phyloP scores from a whole-genome alignment of 2,888 invertebrate genomes.

The Amphipyra berbera region DNA sequence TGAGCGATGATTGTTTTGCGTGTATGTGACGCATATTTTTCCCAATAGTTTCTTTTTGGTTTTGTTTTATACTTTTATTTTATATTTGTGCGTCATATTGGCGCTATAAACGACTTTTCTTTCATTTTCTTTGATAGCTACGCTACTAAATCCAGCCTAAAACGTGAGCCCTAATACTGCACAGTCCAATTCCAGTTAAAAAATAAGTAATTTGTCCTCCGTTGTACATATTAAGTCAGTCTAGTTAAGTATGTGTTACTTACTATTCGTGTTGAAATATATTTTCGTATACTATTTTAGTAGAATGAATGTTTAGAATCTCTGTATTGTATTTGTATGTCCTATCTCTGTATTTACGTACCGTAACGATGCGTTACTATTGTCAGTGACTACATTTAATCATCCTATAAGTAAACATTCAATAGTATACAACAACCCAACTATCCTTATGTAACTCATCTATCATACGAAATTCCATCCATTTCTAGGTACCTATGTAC shows the following conservation, averaged over 20 bases:
- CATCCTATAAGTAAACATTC: not conserved
- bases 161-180: not conserved
- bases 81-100: too few relatives aligned
- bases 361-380: conserved; percentile 27
- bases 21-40: too few relatives aligned
- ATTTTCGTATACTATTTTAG: conserved; percentile 54
- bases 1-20: too few relatives aligned
- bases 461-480: conserved; percentile 59
- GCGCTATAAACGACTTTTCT: too few relatives aligned
- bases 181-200: conserved; percentile 5
- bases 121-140: too few relatives aligned
- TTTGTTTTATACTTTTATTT: too few relatives aligned
- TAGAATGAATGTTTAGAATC: conserved; percentile 52
- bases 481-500: conserved; percentile 27
- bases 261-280: conserved; percentile 30
- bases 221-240: conserved; percentile 25
- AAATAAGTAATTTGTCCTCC: conserved; percentile 19
- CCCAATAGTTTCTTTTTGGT: too few relatives aligned
- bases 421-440: not conserved
- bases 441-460: conserved; percentile 26
- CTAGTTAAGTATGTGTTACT: conserved; percentile 28
- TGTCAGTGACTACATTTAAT: conserved; percentile 31
- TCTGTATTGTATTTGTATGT: conserved; percentile 40
- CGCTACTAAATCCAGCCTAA: too few relatives aligned
- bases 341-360: conserved; percentile 21